These are phyloP conservation scores for Lasioglossum pauxillum DNA, from an alignment of 2,888 invertebrate species.

Conservation along the genomic window DNA sequence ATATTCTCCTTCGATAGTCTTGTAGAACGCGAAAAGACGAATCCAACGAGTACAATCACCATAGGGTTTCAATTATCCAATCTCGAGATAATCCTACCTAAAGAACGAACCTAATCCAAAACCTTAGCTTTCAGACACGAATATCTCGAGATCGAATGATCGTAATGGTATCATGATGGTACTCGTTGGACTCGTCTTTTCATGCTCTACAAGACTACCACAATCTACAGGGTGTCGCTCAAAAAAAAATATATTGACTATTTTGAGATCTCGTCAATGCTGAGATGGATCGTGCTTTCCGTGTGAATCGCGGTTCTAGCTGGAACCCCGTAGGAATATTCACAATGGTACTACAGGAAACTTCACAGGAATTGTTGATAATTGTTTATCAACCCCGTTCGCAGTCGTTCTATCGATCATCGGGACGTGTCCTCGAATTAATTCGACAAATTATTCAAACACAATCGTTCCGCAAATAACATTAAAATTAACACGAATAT, in stretches of 20 bases:
- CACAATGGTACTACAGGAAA: conserved; percentile 66
- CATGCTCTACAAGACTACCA: neutral
- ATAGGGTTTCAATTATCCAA: neutral
- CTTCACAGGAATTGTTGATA: conserved; percentile 57
- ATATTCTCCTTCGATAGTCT: neutral
- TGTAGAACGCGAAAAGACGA: neutral
- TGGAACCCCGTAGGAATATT: conserved; percentile 49
- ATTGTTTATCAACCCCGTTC: conserved; percentile 3
- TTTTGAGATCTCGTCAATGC: too few relatives aligned
- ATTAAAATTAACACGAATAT: neutral
- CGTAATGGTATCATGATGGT: neutral
- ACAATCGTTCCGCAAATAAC: too few relatives aligned
- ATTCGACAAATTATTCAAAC: neutral
- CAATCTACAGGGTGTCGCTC: too few relatives aligned
- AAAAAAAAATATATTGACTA: too few relatives aligned
- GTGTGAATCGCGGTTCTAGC: conserved; percentile 44
- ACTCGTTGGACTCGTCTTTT: neutral
- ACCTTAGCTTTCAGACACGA: neutral
- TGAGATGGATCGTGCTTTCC: conserved; percentile 50
- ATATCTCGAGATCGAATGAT: neutral
- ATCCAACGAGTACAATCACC: neutral
- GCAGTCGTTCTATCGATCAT: neutral
- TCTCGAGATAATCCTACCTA: neutral
- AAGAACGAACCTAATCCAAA: neutral
- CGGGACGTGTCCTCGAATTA: neutral